Evolutionary conservation across 1,140 invertebrate genomes (phyloP), one percentile per base, ranked within the genome.

Genomic region (Brachionus calyciflorus): DNA sequence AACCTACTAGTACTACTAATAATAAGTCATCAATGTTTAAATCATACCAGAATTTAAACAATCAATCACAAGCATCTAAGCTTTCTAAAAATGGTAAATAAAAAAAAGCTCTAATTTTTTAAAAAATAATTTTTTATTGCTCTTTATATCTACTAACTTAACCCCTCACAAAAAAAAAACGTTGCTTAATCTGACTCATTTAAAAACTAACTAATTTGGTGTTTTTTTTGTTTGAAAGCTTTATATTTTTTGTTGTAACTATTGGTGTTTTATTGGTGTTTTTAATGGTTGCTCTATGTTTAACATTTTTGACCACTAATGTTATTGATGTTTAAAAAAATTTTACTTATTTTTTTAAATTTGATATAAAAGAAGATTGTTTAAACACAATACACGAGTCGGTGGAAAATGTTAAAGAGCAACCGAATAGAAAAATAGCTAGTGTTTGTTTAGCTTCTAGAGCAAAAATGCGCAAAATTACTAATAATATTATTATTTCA

Each of bases 121-220:
- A n/a, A n/a, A n/a, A n/a, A n/a, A n/a, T n/a, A n/a, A n/a, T n/a
- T 41, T 41, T 41, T 41, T 7, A n/a, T 19, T 19, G 19, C 12
- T 48, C 3, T 48, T 6, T 57, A 14, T 28, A 1, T 24, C 30
- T 14, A n/a, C 28, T 57, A 28, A n/a, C 30, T 17, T n/a, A 49
- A 12, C 19, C 4, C 33, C 33, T 49, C 1, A n/a, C 6, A 49
- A 49, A 49, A 49, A 30, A 28, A 60, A 37, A 60, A 60, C 55
- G 55, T 60, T 60, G 55, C 55, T 60, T 60, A 37, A 60, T 60
- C 55, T 60, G 55, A 60, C 55, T 60, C 55, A 60, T n/a, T n/a
- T n/a, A n/a, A n/a, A n/a, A n/a, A n/a, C 53, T 55, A 55, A 55
- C 28, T 60, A 53, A 24, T 17, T 60, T 17, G 55, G 55, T 60